Conservation (phyloP, 2,797 vertebrate species). For the Paguma larvata region DNA sequence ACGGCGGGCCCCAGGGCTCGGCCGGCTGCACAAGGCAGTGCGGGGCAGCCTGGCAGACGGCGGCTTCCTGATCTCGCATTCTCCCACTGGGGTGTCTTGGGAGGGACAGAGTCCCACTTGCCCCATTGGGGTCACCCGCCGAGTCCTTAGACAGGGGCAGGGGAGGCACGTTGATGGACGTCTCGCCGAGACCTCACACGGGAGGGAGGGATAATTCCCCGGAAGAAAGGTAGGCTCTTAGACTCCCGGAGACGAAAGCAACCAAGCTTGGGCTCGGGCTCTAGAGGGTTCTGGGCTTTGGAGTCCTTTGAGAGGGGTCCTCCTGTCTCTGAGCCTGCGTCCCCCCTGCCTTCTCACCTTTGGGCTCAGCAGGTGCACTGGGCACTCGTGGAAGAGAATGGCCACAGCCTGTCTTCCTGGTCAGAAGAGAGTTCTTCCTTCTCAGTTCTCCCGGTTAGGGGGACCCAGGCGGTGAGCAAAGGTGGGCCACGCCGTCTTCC, state of each 20-base stretch:
- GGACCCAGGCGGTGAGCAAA: not conserved
- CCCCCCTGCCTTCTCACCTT: rapidly evolving
- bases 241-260: not conserved
- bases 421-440: not conserved
- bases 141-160: not conserved
- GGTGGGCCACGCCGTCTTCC: not conserved
- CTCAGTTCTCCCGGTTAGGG: not conserved
- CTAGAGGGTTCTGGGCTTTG: not conserved
- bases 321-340: not conserved
- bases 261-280: not conserved
- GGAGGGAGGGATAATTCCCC: not conserved
- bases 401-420: not conserved
- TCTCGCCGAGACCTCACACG: not conserved
- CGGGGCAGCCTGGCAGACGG: rapidly evolving
- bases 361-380: not conserved
- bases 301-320: not conserved
- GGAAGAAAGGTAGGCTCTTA: not conserved
- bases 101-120: not conserved
- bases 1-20: rapidly evolving
- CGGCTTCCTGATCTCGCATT: not conserved
- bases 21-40: rapidly evolving
- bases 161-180: not conserved
- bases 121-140: not conserved
- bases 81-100: not conserved
- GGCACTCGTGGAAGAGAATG: not conserved